Percentiles rank a stretch among this genome's conserved stretches.
These are phyloP conservation scores for Ictalurus furcatus DNA, from an alignment of 2,113 vertebrate genomes.

Conservation along the genomic window DNA sequence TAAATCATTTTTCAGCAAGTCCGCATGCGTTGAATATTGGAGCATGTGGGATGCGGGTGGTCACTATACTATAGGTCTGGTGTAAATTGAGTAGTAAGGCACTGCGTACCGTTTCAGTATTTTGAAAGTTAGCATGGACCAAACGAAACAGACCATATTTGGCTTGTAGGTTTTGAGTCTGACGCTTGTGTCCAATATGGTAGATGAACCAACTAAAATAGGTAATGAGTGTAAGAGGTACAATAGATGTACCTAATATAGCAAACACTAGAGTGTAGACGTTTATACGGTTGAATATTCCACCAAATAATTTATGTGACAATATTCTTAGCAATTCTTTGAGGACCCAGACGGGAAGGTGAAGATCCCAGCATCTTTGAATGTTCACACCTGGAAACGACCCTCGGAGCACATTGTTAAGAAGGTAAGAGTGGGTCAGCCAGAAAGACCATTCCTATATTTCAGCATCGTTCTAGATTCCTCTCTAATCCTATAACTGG, in stretches of 20 bases:
- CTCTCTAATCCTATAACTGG: background rate
- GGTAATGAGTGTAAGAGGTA: background rate
- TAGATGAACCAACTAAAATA: background rate
- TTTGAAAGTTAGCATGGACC: background rate
- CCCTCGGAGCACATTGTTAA: conserved; percentile 79
- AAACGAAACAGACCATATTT: background rate
- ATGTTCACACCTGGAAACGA: conserved; percentile 86
- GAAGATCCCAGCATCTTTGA: conserved; percentile 78
- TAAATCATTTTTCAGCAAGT: background rate
- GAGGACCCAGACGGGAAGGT: conserved; percentile 91
- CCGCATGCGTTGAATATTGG: background rate
- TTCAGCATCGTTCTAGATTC: background rate
- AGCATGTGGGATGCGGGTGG: background rate
- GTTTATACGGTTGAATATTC: background rate
- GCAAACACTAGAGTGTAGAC: too few relatives aligned
- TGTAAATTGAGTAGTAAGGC: too few relatives aligned
- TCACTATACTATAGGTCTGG: background rate
- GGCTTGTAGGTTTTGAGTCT: background rate
- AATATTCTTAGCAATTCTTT: conserved; percentile 75
- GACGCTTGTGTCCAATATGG: background rate
- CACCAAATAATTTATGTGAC: background rate
- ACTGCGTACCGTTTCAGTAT: too few relatives aligned
- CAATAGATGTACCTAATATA: too few relatives aligned
- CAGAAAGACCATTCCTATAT: background rate
- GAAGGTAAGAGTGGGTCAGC: conserved; percentile 65